Conservation (phyloP, 92 coral and sea anemone species). For the Bergia puertoricense region DNA sequence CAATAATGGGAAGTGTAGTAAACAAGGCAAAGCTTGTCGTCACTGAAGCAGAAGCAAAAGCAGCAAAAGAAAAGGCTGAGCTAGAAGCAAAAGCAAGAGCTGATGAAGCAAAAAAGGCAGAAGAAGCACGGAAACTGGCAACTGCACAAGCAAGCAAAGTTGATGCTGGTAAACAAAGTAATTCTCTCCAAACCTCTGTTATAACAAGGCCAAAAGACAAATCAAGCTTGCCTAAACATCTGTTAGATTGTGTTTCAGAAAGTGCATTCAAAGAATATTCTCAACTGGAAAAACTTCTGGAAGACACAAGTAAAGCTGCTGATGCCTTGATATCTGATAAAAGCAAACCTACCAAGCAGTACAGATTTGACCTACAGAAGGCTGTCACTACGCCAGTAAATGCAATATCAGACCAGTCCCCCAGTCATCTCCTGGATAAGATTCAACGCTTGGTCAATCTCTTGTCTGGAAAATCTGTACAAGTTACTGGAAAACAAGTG, state of each 20-base stretch:
- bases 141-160: conserved; percentile 15
- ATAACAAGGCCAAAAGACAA: conserved; percentile 30
- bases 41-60: conserved; percentile 61
- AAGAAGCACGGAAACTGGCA: conserved; percentile 45
- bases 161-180: conserved; percentile 1
- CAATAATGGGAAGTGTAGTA: conserved; percentile 54
- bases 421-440: conserved; percentile 86
- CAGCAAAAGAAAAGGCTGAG: conserved; percentile 72
- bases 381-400: conserved; percentile 96
- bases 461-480: conserved; percentile 73
- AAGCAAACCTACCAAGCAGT: conserved; percentile 58
- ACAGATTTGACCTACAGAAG: conserved; percentile 83
- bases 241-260: conserved; percentile 68
- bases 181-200: conserved; percentile 19
- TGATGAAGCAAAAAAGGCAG: conserved; percentile 50
- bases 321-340: conserved; percentile 64
- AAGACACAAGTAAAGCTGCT: conserved; percentile 52
- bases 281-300: conserved; percentile 64
- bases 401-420: conserved; percentile 93
- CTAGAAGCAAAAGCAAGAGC: conserved; percentile 57
- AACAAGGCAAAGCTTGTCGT: conserved; percentile 59
- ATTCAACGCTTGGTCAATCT: conserved; percentile 72
- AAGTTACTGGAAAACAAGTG: conserved; percentile 73
- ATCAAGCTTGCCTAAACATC: conserved; percentile 52
- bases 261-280: conserved; percentile 75